A percentile compares a stretch with the other conserved stretches of the same genome.
Conservation (phyloP, 2,113 vertebrate genomes). For the Melanerpes aurifrons region DNA sequence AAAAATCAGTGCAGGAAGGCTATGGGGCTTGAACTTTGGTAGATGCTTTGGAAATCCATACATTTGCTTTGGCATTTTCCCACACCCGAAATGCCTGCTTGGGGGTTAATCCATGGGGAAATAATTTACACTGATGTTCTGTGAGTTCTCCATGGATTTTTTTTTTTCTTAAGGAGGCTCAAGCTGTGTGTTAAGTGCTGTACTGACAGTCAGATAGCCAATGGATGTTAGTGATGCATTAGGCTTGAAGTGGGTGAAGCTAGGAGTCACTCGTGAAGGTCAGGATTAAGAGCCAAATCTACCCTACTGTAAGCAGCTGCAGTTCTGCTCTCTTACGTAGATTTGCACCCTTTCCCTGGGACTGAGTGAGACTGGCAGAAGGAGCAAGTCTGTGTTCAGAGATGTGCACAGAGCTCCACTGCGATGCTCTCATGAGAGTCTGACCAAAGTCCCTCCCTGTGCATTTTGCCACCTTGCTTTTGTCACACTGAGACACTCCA, state of each 20-base stretch:
- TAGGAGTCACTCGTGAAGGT: slow-evolving; percentile 1
- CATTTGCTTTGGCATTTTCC: slow-evolving; percentile 24
- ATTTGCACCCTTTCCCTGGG: neutral
- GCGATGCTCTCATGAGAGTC: neutral
- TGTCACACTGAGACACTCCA: neutral
- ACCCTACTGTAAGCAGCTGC: neutral
- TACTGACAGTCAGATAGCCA: neutral
- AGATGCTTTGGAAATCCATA: slow-evolving; percentile 19
- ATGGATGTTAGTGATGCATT: neutral
- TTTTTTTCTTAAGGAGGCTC: neutral
- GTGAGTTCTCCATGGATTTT: neutral
- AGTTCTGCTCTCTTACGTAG: neutral
- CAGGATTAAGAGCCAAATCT: neutral
- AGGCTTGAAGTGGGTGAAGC: neutral
- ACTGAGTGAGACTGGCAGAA: neutral
- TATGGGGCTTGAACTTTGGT: neutral
- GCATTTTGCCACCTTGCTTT: neutral
- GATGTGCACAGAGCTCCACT: neutral
- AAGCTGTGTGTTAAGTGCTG: neutral
- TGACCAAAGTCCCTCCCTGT: neutral
- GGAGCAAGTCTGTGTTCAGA: neutral
- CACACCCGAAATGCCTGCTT: slow-evolving; percentile 5
- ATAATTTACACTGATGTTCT: slow-evolving; percentile 1
- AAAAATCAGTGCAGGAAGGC: neutral
- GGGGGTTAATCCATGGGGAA: neutral